Evolutionary conservation across 92 coral and sea anemone genomes (phyloP).

Genomic region (Porites lobata): DNA sequence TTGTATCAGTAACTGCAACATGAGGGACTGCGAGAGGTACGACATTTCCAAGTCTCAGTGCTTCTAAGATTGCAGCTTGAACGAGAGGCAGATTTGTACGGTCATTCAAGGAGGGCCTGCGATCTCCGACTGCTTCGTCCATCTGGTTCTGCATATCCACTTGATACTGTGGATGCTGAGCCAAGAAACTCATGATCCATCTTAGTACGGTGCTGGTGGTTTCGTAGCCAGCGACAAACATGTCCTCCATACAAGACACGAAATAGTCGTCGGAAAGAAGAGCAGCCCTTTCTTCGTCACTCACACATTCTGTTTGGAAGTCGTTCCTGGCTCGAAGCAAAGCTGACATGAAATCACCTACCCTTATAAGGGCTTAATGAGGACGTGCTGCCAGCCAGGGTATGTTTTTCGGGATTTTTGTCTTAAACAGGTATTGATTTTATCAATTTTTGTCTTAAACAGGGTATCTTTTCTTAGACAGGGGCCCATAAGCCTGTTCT

Average conservation of each 20-base stretch:
- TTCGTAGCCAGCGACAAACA: conserved; percentile 57
- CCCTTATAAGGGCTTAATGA: not conserved
- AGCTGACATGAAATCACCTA: conserved; percentile 39
- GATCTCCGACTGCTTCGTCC: conserved; percentile 25
- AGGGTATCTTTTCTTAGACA: no score
- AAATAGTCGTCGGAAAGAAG: conserved; percentile 47
- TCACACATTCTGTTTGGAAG: not conserved
- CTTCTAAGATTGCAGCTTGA: conserved; percentile 58
- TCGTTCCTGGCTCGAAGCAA: conserved; percentile 31
- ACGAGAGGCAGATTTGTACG: conserved; percentile 58
- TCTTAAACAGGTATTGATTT: no score
- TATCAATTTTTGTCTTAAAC: no score
- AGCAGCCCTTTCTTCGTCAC: conserved; percentile 27
- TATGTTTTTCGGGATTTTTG: no score
- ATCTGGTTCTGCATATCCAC: conserved; percentile 33
- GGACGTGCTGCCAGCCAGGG: no score
- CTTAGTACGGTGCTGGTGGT: conserved; percentile 44
- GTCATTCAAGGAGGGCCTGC: conserved; percentile 49
- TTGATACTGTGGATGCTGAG: conserved; percentile 24
- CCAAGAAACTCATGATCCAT: conserved; percentile 30
- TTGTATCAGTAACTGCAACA: conserved; percentile 38
- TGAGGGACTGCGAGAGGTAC: conserved; percentile 46
- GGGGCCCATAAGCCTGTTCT: no score
- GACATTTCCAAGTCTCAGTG: conserved; percentile 50
- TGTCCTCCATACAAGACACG: conserved; percentile 50